phyloP scores from a whole-genome alignment of 2,888 invertebrate genomes.

The Spodoptera exigua region DNA sequence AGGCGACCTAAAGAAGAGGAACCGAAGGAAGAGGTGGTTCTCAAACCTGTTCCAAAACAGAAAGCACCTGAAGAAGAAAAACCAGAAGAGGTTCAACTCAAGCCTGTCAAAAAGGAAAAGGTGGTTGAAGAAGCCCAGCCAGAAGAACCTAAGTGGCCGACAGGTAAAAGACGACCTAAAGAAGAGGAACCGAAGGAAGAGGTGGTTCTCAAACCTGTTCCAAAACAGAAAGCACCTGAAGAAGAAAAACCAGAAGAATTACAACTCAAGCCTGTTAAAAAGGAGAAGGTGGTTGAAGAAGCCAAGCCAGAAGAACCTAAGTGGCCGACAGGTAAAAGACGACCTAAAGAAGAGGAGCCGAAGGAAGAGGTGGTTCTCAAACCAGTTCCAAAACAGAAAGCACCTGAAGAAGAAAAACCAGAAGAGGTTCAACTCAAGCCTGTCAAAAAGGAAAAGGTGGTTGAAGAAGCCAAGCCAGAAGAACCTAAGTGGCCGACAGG shows the following conservation, averaged over 20 bases:
- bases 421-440: constrained; percentile 13
- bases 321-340: constrained; percentile 19
- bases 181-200: constrained; percentile 14
- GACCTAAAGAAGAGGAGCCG: constrained; percentile 10
- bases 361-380: constrained; percentile 9
- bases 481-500: constrained; percentile 10
- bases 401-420: constrained; percentile 6
- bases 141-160: constrained; percentile 6
- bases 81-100: constrained; percentile 1
- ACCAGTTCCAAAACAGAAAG: constrained; percentile 6
- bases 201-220: constrained; percentile 6
- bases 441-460: constrained; percentile 11
- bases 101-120: constrained; percentile 3
- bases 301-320: constrained; percentile 46
- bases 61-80: constrained; percentile 2
- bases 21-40: constrained; percentile 5
- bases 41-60: constrained; percentile 1
- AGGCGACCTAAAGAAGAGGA: constrained; percentile 8
- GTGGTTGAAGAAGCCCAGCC: constrained; percentile 1
- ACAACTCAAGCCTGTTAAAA: neutral
- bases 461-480: constrained; percentile 25
- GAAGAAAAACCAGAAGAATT: constrained; percentile 11
- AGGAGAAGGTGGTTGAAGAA: constrained; percentile 3
- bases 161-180: constrained; percentile 5
- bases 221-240: neutral